Evolutionary conservation across 2,797 vertebrate species (phyloP).

Genomic region (Hoplostethus atlanticus): DNA sequence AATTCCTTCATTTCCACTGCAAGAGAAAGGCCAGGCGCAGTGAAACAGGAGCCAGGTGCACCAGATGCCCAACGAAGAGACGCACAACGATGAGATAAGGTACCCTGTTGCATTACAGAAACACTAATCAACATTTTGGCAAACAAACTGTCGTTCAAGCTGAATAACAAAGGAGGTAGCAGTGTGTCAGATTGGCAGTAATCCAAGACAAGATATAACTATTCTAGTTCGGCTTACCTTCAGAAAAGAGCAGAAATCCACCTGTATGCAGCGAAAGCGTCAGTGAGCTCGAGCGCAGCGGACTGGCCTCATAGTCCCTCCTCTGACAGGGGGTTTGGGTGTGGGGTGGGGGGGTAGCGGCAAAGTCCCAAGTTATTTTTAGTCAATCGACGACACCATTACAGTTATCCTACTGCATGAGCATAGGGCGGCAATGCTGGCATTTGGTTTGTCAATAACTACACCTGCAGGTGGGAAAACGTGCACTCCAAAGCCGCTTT

Average conservation of each 20-base stretch:
- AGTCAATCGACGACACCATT: slow-evolving; percentile 49
- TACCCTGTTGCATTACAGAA: neutral
- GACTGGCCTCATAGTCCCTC: slow-evolving; percentile 43
- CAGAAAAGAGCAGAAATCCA: slow-evolving; percentile 30
- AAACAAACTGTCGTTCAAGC: no score
- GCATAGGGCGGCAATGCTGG: neutral
- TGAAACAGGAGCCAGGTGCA: slow-evolving; percentile 7
- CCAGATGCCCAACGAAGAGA: neutral
- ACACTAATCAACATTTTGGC: no score
- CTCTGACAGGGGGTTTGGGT: slow-evolving; percentile 9
- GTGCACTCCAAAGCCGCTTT: neutral
- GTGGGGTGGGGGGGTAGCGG: neutral
- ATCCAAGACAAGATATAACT: no score
- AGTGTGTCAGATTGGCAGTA: no score
- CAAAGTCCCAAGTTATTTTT: slow-evolving; percentile 67
- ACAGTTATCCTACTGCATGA: slow-evolving; percentile 1
- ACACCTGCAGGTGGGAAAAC: neutral
- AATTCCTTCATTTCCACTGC: no score
- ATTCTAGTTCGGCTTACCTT: slow-evolving; percentile 47
- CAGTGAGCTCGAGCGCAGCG: slow-evolving; percentile 28
- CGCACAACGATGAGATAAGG: neutral
- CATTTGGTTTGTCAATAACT: neutral
- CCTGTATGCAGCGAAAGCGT: slow-evolving; percentile 47
- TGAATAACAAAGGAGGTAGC: neutral
- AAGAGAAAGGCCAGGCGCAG: no score